Conservation (phyloP, 2,113 vertebrate genomes). For the Bos javanicus region DNA sequence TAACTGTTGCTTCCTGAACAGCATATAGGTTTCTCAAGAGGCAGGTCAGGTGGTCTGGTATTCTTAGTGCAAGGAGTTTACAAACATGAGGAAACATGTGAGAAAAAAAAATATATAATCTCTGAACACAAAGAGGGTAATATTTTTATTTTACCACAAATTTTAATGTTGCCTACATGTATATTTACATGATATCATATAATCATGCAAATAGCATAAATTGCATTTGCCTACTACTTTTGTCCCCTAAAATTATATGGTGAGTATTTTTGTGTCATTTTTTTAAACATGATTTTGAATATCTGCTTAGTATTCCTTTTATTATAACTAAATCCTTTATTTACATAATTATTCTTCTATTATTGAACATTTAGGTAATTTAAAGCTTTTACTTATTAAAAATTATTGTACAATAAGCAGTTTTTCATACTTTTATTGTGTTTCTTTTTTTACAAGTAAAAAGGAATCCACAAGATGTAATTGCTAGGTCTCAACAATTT, state of each 20-base stretch:
- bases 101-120: neutral
- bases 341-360: neutral
- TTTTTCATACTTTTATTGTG: neutral
- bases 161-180: neutral
- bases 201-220: neutral
- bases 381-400: neutral
- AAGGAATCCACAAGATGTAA: neutral
- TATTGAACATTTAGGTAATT: slow-evolving; percentile 17
- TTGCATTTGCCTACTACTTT: neutral
- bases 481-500: neutral
- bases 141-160: neutral
- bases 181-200: neutral
- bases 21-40: too few relatives aligned
- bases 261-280: neutral
- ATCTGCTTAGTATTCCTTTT: neutral
- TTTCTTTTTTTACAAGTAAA: neutral
- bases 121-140: neutral
- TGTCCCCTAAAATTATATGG: neutral
- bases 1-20: too few relatives aligned
- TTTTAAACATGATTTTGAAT: slow-evolving; percentile 28
- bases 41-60: too few relatives aligned
- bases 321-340: neutral
- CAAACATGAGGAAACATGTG: neutral
- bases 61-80: neutral
- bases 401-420: neutral